These are phyloP conservation scores for Echiichthys vipera DNA, from an alignment of 2,797 vertebrate genomes.

Conservation along the genomic window DNA sequence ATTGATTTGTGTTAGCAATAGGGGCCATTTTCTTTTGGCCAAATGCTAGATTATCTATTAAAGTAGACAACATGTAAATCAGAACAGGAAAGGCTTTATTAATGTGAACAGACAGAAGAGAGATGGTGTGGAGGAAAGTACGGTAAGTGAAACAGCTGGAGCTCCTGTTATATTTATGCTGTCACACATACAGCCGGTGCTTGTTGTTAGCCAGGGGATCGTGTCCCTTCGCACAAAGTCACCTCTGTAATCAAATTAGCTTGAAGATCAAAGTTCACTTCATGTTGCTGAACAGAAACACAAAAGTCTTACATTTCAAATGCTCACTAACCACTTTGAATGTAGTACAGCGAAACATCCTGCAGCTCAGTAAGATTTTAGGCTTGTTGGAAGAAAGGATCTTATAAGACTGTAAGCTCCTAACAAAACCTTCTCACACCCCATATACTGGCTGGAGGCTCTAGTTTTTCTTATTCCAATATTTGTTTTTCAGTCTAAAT, in stretches of 20 bases:
- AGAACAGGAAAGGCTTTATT: not conserved
- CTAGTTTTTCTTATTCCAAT: constrained; percentile 21
- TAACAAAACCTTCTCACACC: constrained; percentile 3
- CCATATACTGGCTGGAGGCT: constrained; percentile 8
- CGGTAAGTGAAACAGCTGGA: not conserved
- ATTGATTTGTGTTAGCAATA: not conserved
- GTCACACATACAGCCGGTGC: not conserved
- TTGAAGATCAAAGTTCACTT: not conserved
- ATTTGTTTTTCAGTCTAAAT: constrained; percentile 25
- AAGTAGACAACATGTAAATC: constrained; percentile 2
- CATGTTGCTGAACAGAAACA: not conserved
- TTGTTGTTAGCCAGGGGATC: not conserved
- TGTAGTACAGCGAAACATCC: not conserved
- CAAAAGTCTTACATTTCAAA: not conserved
- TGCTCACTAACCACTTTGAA: constrained; percentile 6
- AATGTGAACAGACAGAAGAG: not conserved
- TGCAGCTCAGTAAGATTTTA: not conserved
- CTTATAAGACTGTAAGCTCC: not conserved
- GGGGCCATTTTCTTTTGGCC: not conserved
- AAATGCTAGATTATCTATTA: not conserved
- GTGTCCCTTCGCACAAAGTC: no score
- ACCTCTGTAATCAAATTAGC: not conserved
- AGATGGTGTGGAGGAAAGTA: not conserved
- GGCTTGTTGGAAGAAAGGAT: not conserved
- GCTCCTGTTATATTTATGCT: not conserved